Evolutionary conservation across 2,113 vertebrate genomes (phyloP).

Genomic region (Pagrus major): DNA sequence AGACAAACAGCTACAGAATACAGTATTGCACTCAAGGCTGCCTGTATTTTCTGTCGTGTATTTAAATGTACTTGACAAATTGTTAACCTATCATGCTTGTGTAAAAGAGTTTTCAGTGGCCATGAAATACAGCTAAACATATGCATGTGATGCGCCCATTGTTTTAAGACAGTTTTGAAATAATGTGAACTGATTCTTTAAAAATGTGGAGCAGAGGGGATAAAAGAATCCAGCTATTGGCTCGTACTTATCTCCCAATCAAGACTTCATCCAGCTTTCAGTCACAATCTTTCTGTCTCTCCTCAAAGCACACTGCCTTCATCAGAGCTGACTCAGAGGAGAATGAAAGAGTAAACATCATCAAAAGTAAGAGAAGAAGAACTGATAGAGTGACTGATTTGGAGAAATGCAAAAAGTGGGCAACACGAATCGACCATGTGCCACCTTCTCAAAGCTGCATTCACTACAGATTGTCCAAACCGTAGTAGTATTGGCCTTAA

Average conservation of each 20-base stretch:
- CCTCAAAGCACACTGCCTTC: not conserved
- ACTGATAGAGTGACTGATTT: not conserved
- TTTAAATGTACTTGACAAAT: no score
- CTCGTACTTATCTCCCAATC: not conserved
- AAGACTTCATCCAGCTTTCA: not conserved
- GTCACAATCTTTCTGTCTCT: not conserved
- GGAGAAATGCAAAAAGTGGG: not conserved
- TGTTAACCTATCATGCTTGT: not conserved
- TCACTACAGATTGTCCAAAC: slow-evolving; percentile 5
- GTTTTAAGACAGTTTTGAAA: not conserved
- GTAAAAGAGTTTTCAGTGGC: not conserved
- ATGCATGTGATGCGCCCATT: no score
- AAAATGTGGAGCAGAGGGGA: not conserved
- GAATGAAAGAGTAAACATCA: not conserved
- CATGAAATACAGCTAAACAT: not conserved
- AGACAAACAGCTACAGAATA: no score
- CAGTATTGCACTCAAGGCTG: no score
- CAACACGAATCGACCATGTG: not conserved
- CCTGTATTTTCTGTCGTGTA: no score
- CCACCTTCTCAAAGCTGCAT: not conserved
- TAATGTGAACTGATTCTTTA: not conserved
- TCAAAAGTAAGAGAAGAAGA: no score
- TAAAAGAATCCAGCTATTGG: not conserved
- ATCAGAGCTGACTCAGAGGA: not conserved
- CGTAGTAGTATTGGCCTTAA: no score